These are phyloP conservation scores for Bombus vancouverensis DNA, from an alignment of 1,140 invertebrate species.

Conservation along the genomic window DNA sequence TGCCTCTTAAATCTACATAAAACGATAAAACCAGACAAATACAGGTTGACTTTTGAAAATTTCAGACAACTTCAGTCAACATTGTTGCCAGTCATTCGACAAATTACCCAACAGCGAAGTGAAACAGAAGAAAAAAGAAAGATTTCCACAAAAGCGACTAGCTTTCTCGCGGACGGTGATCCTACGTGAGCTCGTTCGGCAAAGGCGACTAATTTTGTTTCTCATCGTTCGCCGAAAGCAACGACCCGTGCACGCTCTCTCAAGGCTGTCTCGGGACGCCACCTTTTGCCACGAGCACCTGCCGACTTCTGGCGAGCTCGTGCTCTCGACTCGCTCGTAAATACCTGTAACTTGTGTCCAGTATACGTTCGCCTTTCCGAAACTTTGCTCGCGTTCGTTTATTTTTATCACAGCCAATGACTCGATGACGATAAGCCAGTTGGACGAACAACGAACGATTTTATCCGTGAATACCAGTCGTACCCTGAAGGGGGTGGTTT, in stretches of 20 bases:
- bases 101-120: not conserved
- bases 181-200: conserved; percentile 29
- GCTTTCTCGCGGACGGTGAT: conserved; percentile 36
- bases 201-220: conserved; percentile 69
- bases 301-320: conserved; percentile 59
- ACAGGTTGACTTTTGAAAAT: not conserved
- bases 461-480: not conserved
- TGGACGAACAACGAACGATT: not conserved
- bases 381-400: conserved; percentile 18
- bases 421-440: not conserved
- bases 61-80: not conserved
- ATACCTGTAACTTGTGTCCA: conserved; percentile 56
- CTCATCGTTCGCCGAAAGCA: conserved; percentile 69
- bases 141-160: not conserved
- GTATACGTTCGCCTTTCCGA: conserved; percentile 34
- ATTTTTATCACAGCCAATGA: conserved; percentile 5
- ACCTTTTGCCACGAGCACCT: conserved; percentile 67
- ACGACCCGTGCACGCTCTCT: conserved; percentile 68
- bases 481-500: conserved; percentile 14
- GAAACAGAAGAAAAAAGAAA: not conserved
- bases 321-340: conserved; percentile 62
- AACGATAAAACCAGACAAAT: not conserved
- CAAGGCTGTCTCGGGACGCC: conserved; percentile 65
- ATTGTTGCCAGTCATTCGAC: conserved; percentile 4
- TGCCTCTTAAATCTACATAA: not conserved